A percentile compares a stretch with the other conserved stretches of the same genome.
These are phyloP conservation scores for Mimachlamys varia DNA, from an alignment of 2,888 invertebrate genomes.

Conservation along the genomic window DNA sequence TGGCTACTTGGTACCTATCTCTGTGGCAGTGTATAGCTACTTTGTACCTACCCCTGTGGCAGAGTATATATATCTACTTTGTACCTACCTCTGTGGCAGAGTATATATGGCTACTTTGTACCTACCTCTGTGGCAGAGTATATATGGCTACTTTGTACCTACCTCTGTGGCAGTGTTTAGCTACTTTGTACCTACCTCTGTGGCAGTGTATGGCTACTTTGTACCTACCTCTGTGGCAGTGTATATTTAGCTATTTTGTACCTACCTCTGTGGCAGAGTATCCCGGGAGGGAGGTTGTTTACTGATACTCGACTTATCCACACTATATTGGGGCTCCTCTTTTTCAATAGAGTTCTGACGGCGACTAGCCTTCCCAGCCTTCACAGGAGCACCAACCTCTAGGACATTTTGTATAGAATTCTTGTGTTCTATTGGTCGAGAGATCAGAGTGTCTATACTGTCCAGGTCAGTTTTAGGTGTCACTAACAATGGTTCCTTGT, in stretches of 20 bases:
- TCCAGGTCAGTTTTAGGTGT: slow-evolving; percentile 44
- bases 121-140: no score
- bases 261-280: background rate
- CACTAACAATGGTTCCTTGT: background rate
- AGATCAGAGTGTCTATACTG: slow-evolving; percentile 58
- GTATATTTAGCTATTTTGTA: background rate
- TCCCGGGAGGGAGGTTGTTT: slow-evolving; percentile 46
- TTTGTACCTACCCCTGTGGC: no score
- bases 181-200: no score
- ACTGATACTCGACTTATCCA: slow-evolving; percentile 67
- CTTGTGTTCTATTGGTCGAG: background rate
- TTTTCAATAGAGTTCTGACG: slow-evolving; percentile 59
- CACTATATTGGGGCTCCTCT: slow-evolving; percentile 62
- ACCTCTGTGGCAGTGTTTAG: background rate
- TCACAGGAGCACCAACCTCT: slow-evolving; percentile 52
- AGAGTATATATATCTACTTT: no score
- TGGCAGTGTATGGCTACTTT: no score
- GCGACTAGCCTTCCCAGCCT: slow-evolving; percentile 37
- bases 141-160: background rate
- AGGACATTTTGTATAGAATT: slow-evolving; percentile 63
- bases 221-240: background rate
- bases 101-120: no score
- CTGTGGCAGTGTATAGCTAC: no score
- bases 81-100: no score
- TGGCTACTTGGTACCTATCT: no score